Base-by-base conservation (phyloP, 2,797 vertebrate genomes). In the Australoheros facetus region DNA sequence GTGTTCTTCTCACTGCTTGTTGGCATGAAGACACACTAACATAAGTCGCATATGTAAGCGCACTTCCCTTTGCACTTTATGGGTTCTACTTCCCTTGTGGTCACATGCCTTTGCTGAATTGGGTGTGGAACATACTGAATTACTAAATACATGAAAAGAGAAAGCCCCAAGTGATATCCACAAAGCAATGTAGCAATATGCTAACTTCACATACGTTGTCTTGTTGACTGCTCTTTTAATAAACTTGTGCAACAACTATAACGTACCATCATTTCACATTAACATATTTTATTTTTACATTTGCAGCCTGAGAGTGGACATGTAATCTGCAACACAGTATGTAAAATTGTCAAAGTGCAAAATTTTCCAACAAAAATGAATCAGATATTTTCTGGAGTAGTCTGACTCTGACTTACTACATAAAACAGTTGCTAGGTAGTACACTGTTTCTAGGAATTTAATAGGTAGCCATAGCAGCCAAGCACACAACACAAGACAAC, bases 41-140 rank as follows among this genome's bases (percentile, higher is more conserved):
- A 73, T 48, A 72, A 77, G 56, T 81, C 16, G 8, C 39, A 81
- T 78, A 81, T 73, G 73, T 75, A 81, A 82, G 75, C 74, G 42
- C 77, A 92, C 88, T 93, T 93, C 91, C 88, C 85, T 85, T 83
- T 92, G 84, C 85, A 88, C 53, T 64, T n/a, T 71, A 54, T 9
- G 56, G 77, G 81, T 70, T 85, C 73, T 56, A 85, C 89, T 94
- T 95, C 89, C 88, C 85, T 87, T 93, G 92, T 88, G 89, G 88
- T 94, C 81, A 91, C 83, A 92, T 79, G 85, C 64, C 30, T 57
- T 82, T 82, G 89, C 72, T 85, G 77, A 88, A 74, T 80, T 88
- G 86, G 89, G 92, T 86, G 88, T 88, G 85, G 77, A 88, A 53
- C 23, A 4, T 72, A 69, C 11, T 21, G 73, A 84, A 90, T 89